Conservation (phyloP, 1,140 invertebrate species). For the Papilio aristodemus region DNA sequence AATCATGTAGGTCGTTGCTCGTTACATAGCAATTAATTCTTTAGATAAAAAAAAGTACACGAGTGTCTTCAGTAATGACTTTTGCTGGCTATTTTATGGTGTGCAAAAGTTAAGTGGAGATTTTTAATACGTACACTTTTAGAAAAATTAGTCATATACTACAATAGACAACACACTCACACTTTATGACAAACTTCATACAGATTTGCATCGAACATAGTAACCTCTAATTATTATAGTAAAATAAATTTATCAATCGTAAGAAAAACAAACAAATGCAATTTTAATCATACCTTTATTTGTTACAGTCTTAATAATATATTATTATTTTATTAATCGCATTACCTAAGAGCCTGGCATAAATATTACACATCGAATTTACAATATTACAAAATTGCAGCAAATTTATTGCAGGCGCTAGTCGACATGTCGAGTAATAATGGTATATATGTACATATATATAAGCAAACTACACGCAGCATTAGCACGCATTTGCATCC, state of each 20-base stretch:
- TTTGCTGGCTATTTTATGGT: conserved; percentile 17
- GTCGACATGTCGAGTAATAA: not conserved
- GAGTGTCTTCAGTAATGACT: conserved; percentile 26
- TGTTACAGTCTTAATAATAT: not conserved
- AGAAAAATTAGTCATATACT: no score
- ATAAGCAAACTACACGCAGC: not conserved
- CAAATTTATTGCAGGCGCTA: conserved; percentile 21
- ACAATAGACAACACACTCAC: no score
- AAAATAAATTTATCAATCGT: no score
- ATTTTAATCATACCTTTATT: no score
- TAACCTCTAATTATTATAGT: no score
- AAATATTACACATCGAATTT: not conserved
- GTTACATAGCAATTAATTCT: conserved; percentile 30
- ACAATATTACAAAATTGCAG: not conserved
- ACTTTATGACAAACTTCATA: no score
- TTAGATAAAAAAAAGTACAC: conserved; percentile 20
- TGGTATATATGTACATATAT: not conserved
- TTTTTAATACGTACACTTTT: not conserved
- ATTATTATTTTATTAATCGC: conserved; percentile 1
- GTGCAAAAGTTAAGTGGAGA: not conserved
- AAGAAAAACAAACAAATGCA: no score
- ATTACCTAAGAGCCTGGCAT: not conserved
- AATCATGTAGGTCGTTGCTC: conserved; percentile 31
- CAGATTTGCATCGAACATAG: no score
- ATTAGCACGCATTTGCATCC: conserved; percentile 23